These are phyloP conservation scores for Andrena minutula DNA, from an alignment of 2,888 invertebrate genomes.

Conservation along the genomic window DNA sequence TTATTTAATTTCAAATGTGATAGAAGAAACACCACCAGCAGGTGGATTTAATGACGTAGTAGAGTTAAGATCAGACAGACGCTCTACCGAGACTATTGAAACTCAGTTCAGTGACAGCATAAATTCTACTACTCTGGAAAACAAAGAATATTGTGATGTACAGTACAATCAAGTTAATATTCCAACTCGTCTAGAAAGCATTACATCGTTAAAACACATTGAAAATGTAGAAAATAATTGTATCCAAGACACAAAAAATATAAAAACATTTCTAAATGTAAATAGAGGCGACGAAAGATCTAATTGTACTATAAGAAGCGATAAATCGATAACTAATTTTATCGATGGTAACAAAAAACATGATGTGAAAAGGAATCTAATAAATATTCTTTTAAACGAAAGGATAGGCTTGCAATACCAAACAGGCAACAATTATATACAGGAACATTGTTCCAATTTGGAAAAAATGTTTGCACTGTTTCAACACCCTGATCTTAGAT, in stretches of 20 bases:
- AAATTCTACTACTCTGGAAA: constrained; percentile 5
- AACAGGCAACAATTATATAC: constrained; percentile 51
- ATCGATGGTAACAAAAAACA: constrained; percentile 8
- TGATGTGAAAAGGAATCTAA: constrained; percentile 12
- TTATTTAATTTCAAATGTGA: constrained; percentile 32
- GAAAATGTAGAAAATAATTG: constrained; percentile 5
- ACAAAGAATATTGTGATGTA: constrained; percentile 22
- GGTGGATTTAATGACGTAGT: constrained; percentile 12
- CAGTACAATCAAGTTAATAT: constrained; percentile 31
- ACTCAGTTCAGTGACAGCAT: constrained; percentile 14
- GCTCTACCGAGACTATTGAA: constrained; percentile 15
- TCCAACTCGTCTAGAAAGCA: constrained; percentile 18
- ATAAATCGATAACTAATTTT: constrained; percentile 8
- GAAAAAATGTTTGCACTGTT: constrained; percentile 88
- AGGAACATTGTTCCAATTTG: constrained; percentile 87
- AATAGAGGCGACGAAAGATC: constrained; percentile 33
- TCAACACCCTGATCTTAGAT: constrained; percentile 74
- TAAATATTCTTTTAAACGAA: constrained; percentile 31
- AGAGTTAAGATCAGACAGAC: constrained; percentile 36
- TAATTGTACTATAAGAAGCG: constrained; percentile 15
- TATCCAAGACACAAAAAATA: constrained; percentile 37
- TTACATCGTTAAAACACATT: constrained; percentile 5
- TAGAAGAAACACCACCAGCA: constrained; percentile 22
- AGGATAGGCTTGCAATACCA: constrained; percentile 38
- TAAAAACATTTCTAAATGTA: constrained; percentile 33